Conservation (phyloP, 2,888 invertebrate genomes). For the Plebejus melissa region DNA sequence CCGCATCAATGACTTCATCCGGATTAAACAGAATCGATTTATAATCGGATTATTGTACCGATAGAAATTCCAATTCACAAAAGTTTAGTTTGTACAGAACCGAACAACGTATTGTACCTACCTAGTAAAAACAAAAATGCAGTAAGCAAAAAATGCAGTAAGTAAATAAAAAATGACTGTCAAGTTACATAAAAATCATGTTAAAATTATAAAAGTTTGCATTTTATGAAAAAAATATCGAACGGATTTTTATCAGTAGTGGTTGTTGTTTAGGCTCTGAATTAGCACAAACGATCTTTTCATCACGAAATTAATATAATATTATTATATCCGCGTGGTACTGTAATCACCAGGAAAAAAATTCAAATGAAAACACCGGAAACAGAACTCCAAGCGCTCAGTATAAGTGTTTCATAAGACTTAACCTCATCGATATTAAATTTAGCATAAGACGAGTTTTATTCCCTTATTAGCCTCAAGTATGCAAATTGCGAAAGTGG, state of each 20-base stretch:
- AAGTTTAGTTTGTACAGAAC: background rate
- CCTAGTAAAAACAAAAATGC: background rate
- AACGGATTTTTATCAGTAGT: too few relatives aligned
- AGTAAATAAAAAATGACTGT: background rate
- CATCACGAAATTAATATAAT: too few relatives aligned
- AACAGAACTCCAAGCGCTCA: constrained; percentile 12
- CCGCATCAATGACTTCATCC: background rate
- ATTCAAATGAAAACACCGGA: background rate
- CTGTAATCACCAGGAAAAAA: too few relatives aligned
- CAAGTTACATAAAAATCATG: too few relatives aligned
- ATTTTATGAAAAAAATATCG: too few relatives aligned
- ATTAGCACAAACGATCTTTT: too few relatives aligned
- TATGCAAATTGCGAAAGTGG: constrained; percentile 33
- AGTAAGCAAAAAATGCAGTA: too few relatives aligned
- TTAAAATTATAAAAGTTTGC: too few relatives aligned
- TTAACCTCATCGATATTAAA: constrained; percentile 30
- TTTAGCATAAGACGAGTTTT: constrained; percentile 31
- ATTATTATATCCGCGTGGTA: too few relatives aligned
- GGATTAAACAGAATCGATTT: constrained; percentile 14
- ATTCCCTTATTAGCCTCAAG: constrained; percentile 29
- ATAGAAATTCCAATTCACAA: constrained; percentile 2
- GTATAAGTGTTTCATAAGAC: constrained; percentile 22
- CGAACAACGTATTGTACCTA: background rate
- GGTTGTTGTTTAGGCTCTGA: too few relatives aligned
- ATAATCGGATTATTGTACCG: constrained; percentile 23